Evolutionary conservation across 2,797 vertebrate species (phyloP).

Genomic region (Malurus leucopterus): DNA sequence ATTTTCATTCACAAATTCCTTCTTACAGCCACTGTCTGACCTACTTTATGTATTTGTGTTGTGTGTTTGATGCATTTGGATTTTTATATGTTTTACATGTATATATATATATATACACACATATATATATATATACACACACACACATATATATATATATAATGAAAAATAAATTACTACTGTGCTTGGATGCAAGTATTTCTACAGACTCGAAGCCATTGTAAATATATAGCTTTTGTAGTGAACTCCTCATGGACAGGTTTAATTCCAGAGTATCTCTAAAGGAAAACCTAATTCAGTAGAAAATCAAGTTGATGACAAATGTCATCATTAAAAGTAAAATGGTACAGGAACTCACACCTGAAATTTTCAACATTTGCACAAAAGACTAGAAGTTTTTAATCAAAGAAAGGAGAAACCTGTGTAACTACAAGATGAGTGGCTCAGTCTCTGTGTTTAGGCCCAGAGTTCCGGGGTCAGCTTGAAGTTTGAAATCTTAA

Average conservation of each 20-base stretch:
- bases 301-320: not conserved
- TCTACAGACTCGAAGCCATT: not conserved
- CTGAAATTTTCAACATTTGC: not conserved
- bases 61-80: not conserved
- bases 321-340: not conserved
- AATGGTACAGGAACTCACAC: not conserved
- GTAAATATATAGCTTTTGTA: not conserved
- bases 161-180: not conserved
- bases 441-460: not conserved
- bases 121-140: not conserved
- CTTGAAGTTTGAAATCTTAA: not conserved
- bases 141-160: not conserved
- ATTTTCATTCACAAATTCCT: not conserved
- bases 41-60: not conserved
- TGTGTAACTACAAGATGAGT: not conserved
- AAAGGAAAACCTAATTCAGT: not conserved
- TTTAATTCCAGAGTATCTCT: not conserved
- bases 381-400: not conserved
- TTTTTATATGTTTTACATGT: not conserved
- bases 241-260: not conserved
- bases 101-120: not conserved
- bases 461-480: not conserved
- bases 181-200: not conserved
- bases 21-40: not conserved
- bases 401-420: not conserved